Base-by-base conservation (phyloP, 1,140 invertebrate genomes). In the Eriocheir sinensis region DNA sequence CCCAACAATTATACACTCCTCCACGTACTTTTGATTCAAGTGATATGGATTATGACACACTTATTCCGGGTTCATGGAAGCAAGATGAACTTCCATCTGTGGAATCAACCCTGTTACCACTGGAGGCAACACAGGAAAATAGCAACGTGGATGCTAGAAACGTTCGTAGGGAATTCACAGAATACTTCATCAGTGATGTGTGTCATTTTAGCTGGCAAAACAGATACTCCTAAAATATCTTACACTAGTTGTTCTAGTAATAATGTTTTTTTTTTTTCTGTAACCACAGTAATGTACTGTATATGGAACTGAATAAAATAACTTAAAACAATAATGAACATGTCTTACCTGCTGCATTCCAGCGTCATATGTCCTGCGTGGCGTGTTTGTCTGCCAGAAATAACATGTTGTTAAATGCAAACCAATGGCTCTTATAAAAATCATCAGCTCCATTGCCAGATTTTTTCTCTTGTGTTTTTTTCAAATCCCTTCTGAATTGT, bases 31-130 rank as follows among this genome's bases (percentile, higher is more conserved):
- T 90, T 9, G 89, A 90, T 90, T 9, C 48, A n/a, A 6, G 34
- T 48, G 89, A 90, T 90, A 36, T 88, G 85, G 38, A 15, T 40
- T 88, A 40, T 90, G 44, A 48, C 40, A 90, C 89, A 48, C 38
- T 90, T 90, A 48, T 90, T 44, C 89, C 89, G 48, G 89, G 89
- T 60, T 91, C 89, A 79, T 72, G 89, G 89, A 91, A 53, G 89
- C 44, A 91, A 91, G 44, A 60, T 32, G 89, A 12, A 60, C 21
- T 72, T 72, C 89, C 48, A 91, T 0, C 32, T 60, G 32, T 53
- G 12, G 21, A 91, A 53, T 34, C 32, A 15, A 91, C 32, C 3
- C 89, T 91, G 48, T 32, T 91, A 91, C 44, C 48, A 79, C 6
- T 30, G 53, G 53, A 91, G 44, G 48, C 89, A 91, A 91, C 36